These are phyloP conservation scores for Myathropa florea DNA, from an alignment of 2,888 invertebrate genomes.

Conservation along the genomic window DNA sequence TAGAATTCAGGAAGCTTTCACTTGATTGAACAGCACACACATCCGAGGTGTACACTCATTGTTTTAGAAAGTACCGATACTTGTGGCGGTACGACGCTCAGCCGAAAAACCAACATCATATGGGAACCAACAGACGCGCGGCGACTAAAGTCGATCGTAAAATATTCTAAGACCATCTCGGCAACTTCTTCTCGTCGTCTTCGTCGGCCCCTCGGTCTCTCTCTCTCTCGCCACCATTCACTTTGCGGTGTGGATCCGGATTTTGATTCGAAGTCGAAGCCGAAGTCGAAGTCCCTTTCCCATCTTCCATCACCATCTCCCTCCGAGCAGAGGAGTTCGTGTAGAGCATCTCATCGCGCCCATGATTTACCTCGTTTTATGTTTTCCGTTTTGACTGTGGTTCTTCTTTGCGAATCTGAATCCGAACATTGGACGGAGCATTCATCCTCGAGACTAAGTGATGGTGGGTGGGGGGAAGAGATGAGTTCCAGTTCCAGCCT, in stretches of 20 bases:
- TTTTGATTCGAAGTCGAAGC: neutral
- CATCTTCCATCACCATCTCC: constrained; percentile 51
- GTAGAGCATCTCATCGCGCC: constrained; percentile 50
- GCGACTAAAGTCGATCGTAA: constrained; percentile 44
- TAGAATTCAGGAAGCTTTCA: constrained; percentile 68
- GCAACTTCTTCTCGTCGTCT: constrained; percentile 21
- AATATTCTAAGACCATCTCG: constrained; percentile 50
- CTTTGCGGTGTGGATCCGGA: constrained; percentile 39
- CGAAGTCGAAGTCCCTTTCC: constrained; percentile 53
- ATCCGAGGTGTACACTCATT: constrained; percentile 30
- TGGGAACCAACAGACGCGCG: constrained; percentile 47
- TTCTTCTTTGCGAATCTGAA: constrained; percentile 61
- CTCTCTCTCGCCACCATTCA: constrained; percentile 32
- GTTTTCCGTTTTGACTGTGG: constrained; percentile 37
- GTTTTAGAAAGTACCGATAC: constrained; percentile 67
- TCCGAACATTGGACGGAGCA: constrained; percentile 26
- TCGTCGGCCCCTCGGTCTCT: constrained; percentile 27
- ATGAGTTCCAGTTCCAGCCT: neutral
- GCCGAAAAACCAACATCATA: constrained; percentile 34
- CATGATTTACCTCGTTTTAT: constrained; percentile 50
- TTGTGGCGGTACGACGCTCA: constrained; percentile 34
- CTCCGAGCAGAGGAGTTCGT: constrained; percentile 1
- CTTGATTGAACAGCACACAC: constrained; percentile 45
- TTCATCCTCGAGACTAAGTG: constrained; percentile 56
- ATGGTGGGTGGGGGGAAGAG: constrained; percentile 32